Evolutionary conservation across 2,888 invertebrate genomes (phyloP), one percentile per base, ranked within the genome.

Genomic region (Patella ulyssiponensis): DNA sequence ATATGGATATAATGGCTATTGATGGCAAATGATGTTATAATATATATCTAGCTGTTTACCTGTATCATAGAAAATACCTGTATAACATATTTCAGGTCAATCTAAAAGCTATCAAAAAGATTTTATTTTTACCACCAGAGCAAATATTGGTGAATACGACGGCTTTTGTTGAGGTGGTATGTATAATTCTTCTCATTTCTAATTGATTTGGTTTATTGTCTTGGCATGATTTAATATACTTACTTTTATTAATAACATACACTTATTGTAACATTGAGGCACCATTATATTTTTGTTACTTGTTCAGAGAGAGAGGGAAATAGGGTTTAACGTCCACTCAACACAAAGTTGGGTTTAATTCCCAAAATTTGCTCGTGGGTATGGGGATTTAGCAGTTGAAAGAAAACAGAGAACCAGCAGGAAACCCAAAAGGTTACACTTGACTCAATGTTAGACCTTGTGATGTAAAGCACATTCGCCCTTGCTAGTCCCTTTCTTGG

Each of bases 41-140:
- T n/a, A n/a, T n/a, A 44, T 33, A n/a, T 17, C 27, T 70, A 71
- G 53, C 11, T 17, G 12, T 27, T 15, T 5, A 69, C 70, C n/a
- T 69, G 12, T 44, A 33, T 11, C 15, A 54, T 44, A 44, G 9
- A 44, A 7, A 1, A 44, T 64, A 12, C 17, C 20, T 51, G 23
- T 23, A 33, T 71, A 12, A n/a, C 69, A 52, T 72, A 20, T 74
- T 70, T 58, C 81, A 90, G 89, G 81, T 90, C 11, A 88, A 90
- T 78, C 75, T 80, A 74, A 90, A 88, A 81, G 83, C 86, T 27
- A 82, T 90, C 20, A 75, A 79, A n/a, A 82, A 86, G 64, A 83
- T 90, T 9, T 75, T 90, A 69, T 88, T 89, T 79, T 77, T 89
- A 75, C 85, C 87, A 0, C 90, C 90, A 58, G 84, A 87, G 72